Evolutionary conservation across 2,888 invertebrate species (phyloP).

Genomic region (Tetranychus truncatus): DNA sequence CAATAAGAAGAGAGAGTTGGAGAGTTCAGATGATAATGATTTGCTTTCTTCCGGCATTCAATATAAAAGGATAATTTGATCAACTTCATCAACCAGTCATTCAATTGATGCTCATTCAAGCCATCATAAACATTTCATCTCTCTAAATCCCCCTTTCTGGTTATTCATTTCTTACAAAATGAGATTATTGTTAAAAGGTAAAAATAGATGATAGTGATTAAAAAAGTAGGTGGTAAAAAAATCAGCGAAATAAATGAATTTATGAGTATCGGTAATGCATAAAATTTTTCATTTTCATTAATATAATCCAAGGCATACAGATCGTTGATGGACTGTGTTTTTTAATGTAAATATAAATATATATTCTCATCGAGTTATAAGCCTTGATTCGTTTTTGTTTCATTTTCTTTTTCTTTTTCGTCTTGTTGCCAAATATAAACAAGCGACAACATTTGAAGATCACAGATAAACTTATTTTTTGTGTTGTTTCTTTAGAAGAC

Average conservation of each 20-base stretch:
- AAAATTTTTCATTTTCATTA: neutral
- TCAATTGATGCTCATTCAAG: neutral
- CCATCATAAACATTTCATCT: neutral
- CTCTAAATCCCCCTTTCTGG: no score
- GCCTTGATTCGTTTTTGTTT: neutral
- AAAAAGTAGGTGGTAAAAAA: no score
- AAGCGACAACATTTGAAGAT: neutral
- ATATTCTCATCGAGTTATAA: neutral
- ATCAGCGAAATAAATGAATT: neutral
- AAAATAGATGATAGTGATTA: no score
- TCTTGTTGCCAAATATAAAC: neutral
- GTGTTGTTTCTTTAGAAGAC: neutral
- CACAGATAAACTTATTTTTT: neutral
- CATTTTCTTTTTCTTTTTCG: neutral
- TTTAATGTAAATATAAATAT: neutral
- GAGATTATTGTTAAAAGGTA: no score
- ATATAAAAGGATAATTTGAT: neutral
- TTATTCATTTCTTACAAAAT: no score
- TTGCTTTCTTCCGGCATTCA: neutral
- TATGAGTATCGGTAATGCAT: neutral
- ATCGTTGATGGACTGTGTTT: neutral
- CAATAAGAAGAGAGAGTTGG: neutral
- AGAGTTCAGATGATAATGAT: neutral
- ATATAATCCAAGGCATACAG: neutral
- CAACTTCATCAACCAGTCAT: neutral